phyloP scores from a whole-genome alignment of 1,140 invertebrate species.

The Sesamia nonagrioides region DNA sequence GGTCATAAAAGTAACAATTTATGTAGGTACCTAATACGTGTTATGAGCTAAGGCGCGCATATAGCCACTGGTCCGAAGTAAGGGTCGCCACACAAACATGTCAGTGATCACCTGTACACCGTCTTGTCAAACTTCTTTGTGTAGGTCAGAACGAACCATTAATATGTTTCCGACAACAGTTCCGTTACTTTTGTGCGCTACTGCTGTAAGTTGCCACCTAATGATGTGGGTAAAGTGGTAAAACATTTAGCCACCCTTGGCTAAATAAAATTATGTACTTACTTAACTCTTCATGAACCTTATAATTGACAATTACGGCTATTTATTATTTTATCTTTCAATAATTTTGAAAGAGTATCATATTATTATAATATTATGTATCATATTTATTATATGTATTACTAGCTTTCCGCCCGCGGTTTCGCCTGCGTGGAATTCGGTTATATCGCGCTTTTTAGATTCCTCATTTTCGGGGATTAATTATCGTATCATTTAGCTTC shows the following conservation, averaged over 20 bases:
- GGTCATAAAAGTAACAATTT: neutral
- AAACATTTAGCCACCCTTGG: conserved; percentile 44
- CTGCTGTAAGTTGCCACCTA: conserved; percentile 41
- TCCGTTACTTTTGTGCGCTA: conserved; percentile 43
- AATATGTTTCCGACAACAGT: conserved; percentile 49
- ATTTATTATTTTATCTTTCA: conserved; percentile 4
- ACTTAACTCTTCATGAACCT: conserved; percentile 38
- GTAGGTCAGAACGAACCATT: conserved; percentile 42
- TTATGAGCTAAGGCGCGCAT: neutral
- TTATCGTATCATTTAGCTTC: no score
- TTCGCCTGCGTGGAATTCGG: no score
- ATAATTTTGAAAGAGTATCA: neutral
- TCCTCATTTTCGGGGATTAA: no score
- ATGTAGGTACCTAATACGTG: neutral
- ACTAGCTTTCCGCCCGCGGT: no score
- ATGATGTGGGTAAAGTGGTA: conserved; percentile 49
- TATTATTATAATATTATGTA: no score
- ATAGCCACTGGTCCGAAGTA: neutral
- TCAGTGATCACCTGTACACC: conserved; percentile 46
- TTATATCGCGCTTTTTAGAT: no score
- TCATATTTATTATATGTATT: no score
- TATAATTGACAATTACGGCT: conserved; percentile 35
- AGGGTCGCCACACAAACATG: conserved; percentile 44
- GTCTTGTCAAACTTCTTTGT: conserved; percentile 52
- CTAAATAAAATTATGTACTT: conserved; percentile 50